Evolutionary conservation across 2,888 invertebrate genomes (phyloP).

Genomic region (Epistrophe eligans): DNA sequence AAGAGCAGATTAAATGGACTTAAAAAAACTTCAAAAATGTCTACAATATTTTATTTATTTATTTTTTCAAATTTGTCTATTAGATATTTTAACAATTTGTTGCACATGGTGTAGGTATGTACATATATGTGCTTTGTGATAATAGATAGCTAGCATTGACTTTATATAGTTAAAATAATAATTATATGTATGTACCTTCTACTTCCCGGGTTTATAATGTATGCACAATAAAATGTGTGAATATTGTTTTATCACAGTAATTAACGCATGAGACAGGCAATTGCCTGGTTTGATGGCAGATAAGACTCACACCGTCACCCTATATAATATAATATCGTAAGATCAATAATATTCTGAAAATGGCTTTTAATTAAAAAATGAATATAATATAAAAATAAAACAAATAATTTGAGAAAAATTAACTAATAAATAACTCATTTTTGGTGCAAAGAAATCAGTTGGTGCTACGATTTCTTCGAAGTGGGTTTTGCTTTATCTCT

Average conservation of each 20-base stretch:
- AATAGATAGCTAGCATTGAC: constrained; percentile 25
- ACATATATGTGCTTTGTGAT: not conserved
- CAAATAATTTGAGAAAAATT: constrained; percentile 7
- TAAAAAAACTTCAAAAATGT: constrained; percentile 44
- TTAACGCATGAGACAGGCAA: constrained; percentile 54
- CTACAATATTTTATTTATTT: not conserved
- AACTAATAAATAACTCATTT: constrained; percentile 52
- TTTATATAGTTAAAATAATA: not conserved
- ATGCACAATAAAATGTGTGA: constrained; percentile 19
- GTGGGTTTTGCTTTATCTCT: constrained; percentile 13
- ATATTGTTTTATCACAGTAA: constrained; percentile 47
- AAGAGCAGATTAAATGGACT: constrained; percentile 50
- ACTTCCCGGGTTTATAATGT: not conserved
- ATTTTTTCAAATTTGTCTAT: not conserved
- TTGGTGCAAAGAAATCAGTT: constrained; percentile 49
- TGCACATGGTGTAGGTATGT: constrained; percentile 35
- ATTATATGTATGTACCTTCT: not conserved
- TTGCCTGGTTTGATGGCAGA: constrained; percentile 23
- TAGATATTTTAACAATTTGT: constrained; percentile 29
- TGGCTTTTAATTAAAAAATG: constrained; percentile 44
- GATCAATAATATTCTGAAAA: constrained; percentile 53
- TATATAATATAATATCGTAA: constrained; percentile 42
- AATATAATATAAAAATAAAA: constrained; percentile 19
- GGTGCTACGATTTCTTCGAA: constrained; percentile 39
- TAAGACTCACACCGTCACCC: constrained; percentile 43